Percentiles rank a stretch among this genome's conserved stretches.
Evolutionary conservation across 2,888 invertebrate genomes (phyloP).

Genomic region (Micropterix aruncella): DNA sequence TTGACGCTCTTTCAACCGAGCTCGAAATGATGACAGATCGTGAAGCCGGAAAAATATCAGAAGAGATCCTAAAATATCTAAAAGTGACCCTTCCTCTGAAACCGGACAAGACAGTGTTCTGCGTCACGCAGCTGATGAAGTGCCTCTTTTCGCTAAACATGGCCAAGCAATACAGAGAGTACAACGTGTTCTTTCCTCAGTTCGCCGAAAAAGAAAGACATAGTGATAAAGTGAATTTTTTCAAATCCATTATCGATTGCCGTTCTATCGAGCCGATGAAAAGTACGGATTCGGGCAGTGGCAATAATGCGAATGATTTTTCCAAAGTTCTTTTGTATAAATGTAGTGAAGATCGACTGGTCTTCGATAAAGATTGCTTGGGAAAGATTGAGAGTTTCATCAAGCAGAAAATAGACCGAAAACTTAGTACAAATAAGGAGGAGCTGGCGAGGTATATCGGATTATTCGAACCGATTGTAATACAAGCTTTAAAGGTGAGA

Average conservation of each 20-base stretch:
- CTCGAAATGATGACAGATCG: slow-evolving; percentile 52
- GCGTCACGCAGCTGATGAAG: slow-evolving; percentile 64
- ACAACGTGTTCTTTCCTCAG: slow-evolving; percentile 16
- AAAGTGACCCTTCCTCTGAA: slow-evolving; percentile 56
- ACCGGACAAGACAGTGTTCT: slow-evolving; percentile 53
- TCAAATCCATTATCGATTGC: slow-evolving; percentile 20
- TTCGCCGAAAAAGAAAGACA: not conserved
- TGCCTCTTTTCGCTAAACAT: slow-evolving; percentile 68
- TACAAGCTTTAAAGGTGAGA: slow-evolving; percentile 72
- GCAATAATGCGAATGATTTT: slow-evolving; percentile 22
- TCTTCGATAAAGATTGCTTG: slow-evolving; percentile 24
- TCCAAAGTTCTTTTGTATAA: slow-evolving; percentile 23
- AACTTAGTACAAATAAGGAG: slow-evolving; percentile 35
- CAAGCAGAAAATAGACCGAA: slow-evolving; percentile 30
- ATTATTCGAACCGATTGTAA: slow-evolving; percentile 90
- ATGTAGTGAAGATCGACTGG: slow-evolving; percentile 24
- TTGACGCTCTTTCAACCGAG: slow-evolving; percentile 53
- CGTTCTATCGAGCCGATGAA: not conserved
- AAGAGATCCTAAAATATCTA: slow-evolving; percentile 67
- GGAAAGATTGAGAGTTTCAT: slow-evolving; percentile 32
- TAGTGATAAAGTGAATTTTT: slow-evolving; percentile 17
- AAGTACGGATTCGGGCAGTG: slow-evolving; percentile 16
- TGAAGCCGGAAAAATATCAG: slow-evolving; percentile 61
- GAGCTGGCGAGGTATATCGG: slow-evolving; percentile 66
- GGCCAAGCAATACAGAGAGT: slow-evolving; percentile 29